Percentiles rank a stretch among this genome's conserved stretches.
Evolutionary conservation across 2,113 vertebrate genomes (phyloP).

Genomic region (Himantopus leucocephalus): DNA sequence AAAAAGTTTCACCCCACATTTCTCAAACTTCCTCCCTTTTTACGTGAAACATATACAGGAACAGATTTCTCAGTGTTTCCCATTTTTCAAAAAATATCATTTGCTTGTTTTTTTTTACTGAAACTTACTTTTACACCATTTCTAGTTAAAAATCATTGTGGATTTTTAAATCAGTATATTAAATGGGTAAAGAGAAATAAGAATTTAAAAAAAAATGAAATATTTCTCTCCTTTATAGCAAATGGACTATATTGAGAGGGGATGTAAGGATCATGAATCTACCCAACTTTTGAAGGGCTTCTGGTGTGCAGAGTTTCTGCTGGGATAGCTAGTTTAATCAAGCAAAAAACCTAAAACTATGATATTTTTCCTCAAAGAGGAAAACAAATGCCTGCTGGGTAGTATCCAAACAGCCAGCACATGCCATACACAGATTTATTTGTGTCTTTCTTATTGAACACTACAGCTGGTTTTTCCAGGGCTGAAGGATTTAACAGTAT

Average conservation of each 20-base stretch:
- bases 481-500: background rate
- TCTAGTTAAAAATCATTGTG: background rate
- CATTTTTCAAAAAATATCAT: background rate
- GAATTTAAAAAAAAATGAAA: background rate
- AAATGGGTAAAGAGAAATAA: background rate
- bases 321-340: background rate
- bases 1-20: background rate
- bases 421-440: background rate
- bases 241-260: background rate
- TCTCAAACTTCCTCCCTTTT: background rate
- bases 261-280: background rate
- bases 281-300: background rate
- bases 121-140: background rate
- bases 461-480: background rate
- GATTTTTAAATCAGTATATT: background rate
- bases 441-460: background rate
- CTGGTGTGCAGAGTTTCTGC: background rate
- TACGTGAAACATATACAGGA: background rate
- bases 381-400: background rate
- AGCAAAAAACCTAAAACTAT: background rate
- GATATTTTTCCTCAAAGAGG: background rate
- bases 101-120: background rate
- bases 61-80: background rate
- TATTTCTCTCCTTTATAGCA: background rate
- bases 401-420: background rate